Evolutionary conservation across 2,888 invertebrate genomes (phyloP).

Genomic region (Rhopalosiphum nymphaeae): DNA sequence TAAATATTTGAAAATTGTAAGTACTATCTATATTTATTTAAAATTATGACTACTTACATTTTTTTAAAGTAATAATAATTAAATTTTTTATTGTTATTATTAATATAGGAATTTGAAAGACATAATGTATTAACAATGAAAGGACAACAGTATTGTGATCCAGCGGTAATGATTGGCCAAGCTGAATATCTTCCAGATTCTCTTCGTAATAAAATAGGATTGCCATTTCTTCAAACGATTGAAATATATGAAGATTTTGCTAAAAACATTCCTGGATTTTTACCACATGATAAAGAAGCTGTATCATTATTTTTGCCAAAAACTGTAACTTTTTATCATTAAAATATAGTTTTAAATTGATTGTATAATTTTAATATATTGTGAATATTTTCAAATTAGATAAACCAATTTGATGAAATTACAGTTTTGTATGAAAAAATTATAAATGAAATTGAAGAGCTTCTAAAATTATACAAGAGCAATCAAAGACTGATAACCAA

Average conservation of each 20-base stretch:
- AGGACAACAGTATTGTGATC: slow-evolving; percentile 91
- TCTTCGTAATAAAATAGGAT: slow-evolving; percentile 89
- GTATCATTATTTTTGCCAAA: slow-evolving; percentile 81
- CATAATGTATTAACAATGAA: slow-evolving; percentile 91
- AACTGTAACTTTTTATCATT: slow-evolving; percentile 70
- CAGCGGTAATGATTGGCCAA: slow-evolving; percentile 88
- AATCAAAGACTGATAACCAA: slow-evolving; percentile 72
- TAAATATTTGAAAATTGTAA: slow-evolving; percentile 81
- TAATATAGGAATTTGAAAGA: slow-evolving; percentile 83
- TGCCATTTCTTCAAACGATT: slow-evolving; percentile 85
- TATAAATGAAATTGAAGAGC: slow-evolving; percentile 83
- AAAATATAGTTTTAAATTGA: neutral
- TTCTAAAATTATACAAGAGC: slow-evolving; percentile 78
- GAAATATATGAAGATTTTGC: slow-evolving; percentile 98
- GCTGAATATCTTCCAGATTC: slow-evolving; percentile 94
- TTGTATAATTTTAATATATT: slow-evolving; percentile 35
- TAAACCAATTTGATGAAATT: slow-evolving; percentile 79
- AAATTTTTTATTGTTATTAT: neutral
- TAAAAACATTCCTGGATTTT: slow-evolving; percentile 94
- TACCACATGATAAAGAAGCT: slow-evolving; percentile 86
- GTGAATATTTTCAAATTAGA: slow-evolving; percentile 47
- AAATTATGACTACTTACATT: neutral
- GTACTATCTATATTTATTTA: slow-evolving; percentile 66
- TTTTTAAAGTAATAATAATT: neutral
- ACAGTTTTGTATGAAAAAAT: slow-evolving; percentile 82